These are phyloP conservation scores for Sturnira hondurensis DNA, from an alignment of 2,113 vertebrate species.

Conservation along the genomic window DNA sequence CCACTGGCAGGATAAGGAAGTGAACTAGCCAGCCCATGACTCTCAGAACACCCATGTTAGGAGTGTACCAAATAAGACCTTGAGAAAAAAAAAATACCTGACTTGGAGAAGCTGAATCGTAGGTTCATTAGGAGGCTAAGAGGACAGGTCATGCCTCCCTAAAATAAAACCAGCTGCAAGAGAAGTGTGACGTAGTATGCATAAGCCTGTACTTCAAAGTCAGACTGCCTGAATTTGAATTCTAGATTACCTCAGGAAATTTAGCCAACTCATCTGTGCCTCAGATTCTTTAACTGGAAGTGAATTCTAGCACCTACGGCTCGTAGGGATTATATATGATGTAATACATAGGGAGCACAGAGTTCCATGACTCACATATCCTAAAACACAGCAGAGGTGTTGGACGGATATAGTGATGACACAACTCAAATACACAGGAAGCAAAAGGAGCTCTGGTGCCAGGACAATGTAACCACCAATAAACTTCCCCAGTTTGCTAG, in stretches of 20 bases:
- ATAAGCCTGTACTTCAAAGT: background rate
- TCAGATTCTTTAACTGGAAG: conserved; percentile 11
- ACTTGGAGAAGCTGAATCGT: conserved; percentile 47
- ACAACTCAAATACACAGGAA: background rate
- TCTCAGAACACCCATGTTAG: conserved; percentile 51
- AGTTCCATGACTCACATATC: background rate
- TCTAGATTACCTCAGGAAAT: background rate
- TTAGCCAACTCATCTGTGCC: background rate
- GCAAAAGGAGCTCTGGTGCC: background rate
- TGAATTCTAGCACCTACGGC: background rate
- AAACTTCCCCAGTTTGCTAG: background rate
- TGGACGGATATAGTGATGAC: background rate
- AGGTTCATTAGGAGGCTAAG: conserved; percentile 66
- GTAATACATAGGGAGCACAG: background rate
- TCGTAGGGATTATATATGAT: background rate
- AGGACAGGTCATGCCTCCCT: conserved; percentile 68
- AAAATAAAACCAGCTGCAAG: conserved; percentile 64
- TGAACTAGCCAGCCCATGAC: background rate
- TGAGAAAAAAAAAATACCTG: conserved; percentile 54
- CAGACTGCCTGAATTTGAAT: background rate
- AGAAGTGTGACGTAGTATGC: background rate
- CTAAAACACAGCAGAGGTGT: background rate
- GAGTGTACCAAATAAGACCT: conserved; percentile 55
- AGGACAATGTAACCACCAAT: background rate
- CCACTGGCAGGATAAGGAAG: background rate